Evolutionary conservation across 1,140 invertebrate genomes (phyloP).

Genomic region (Harpegnathos saltator): DNA sequence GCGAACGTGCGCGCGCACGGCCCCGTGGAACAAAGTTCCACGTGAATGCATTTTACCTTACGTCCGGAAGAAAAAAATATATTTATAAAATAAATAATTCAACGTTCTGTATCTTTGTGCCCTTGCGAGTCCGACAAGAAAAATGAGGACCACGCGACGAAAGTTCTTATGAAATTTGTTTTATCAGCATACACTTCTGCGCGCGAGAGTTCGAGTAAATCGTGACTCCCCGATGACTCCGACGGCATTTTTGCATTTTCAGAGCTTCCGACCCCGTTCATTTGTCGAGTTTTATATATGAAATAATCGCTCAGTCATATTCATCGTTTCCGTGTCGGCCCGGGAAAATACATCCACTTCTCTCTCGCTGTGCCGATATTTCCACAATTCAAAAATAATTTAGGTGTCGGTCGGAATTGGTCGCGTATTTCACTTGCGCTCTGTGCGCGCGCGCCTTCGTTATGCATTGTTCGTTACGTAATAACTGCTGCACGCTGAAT

Average conservation of each 20-base stretch:
- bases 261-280: background rate
- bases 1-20: background rate
- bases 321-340: background rate
- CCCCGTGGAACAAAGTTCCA: too few relatives aligned
- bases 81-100: background rate
- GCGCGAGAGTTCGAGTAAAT: background rate
- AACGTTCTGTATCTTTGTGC: background rate
- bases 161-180: background rate
- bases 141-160: background rate
- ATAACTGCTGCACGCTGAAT: background rate
- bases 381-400: slow-evolving; percentile 6
- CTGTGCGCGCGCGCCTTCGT: background rate
- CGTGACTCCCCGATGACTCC: background rate
- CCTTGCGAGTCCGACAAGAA: background rate
- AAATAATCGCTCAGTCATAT: background rate
- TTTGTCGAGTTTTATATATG: background rate
- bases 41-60: too few relatives aligned
- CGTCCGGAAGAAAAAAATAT: slow-evolving; percentile 3
- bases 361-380: too few relatives aligned
- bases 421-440: background rate
- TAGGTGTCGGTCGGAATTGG: background rate
- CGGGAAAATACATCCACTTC: too few relatives aligned
- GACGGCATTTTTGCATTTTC: background rate
- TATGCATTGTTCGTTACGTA: background rate
- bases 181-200: background rate